Conservation (phyloP, 2,888 invertebrate species). For the Nephrotoma guestfalica region DNA sequence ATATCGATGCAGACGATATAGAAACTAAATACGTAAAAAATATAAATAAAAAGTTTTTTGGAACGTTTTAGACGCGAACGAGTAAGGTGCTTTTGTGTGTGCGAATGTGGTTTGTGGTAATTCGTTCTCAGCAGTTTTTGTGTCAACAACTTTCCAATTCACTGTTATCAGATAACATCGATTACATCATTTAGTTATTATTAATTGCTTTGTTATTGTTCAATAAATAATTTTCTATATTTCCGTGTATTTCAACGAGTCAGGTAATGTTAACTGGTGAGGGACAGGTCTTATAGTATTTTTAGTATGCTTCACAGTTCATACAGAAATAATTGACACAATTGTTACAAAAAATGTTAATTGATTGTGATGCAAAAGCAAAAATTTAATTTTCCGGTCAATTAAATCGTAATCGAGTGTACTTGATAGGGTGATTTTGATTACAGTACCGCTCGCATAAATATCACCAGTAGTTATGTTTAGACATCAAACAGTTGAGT, state of each 20-base stretch:
- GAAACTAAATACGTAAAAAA: slow-evolving; percentile 16
- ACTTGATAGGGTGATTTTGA: background rate
- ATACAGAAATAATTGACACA: background rate
- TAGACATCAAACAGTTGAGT: too few relatives aligned
- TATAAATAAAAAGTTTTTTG: background rate
- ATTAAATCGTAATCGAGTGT: background rate
- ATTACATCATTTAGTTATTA: background rate
- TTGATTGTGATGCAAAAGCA: background rate
- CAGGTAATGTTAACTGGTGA: background rate
- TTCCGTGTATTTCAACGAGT: background rate
- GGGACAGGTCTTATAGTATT: background rate
- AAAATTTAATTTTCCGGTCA: background rate
- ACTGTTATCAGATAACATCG: background rate
- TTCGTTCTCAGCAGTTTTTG: background rate
- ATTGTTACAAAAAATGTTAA: background rate
- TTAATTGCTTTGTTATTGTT: background rate
- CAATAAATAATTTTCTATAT: background rate
- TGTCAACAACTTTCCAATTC: background rate
- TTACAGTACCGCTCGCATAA: background rate
- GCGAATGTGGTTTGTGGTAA: background rate
- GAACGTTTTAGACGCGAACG: background rate
- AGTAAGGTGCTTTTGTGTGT: background rate
- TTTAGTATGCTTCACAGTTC: background rate
- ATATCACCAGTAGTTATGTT: too few relatives aligned
- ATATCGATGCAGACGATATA: slow-evolving; percentile 24